Conservation (phyloP, 2,888 invertebrate species). For the Teleogryllus oceanicus region DNA sequence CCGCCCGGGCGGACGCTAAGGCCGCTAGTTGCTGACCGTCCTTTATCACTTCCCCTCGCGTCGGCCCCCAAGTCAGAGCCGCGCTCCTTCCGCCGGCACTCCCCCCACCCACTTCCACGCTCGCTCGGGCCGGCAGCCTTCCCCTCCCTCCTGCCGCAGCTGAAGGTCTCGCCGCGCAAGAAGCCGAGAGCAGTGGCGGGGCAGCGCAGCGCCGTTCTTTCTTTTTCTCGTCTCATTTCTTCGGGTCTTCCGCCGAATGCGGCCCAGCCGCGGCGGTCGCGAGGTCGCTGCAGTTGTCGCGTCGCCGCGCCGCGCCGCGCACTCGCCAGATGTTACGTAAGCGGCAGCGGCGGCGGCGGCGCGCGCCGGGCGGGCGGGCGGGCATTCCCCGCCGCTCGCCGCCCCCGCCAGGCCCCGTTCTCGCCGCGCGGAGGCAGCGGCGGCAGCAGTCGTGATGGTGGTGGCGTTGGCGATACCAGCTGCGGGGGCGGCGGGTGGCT, state of each 20-base stretch:
- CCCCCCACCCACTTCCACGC: too few relatives aligned
- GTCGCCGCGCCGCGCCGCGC: not conserved
- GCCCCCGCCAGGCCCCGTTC: not conserved
- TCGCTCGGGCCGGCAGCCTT: too few relatives aligned
- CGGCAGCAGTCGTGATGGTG: not conserved
- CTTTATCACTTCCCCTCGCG: too few relatives aligned
- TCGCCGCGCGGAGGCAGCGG: not conserved
- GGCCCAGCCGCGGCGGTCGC: not conserved
- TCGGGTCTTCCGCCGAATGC: too few relatives aligned
- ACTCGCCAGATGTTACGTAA: not conserved
- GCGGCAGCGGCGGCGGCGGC: not conserved
- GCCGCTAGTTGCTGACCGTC: not conserved
- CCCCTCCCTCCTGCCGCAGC: too few relatives aligned
- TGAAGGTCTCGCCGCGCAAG: too few relatives aligned
- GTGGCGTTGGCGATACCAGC: not conserved
- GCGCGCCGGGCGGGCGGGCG: not conserved
- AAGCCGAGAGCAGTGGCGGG: too few relatives aligned
- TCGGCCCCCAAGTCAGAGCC: too few relatives aligned
- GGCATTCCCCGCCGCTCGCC: not conserved
- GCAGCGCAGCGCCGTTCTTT: too few relatives aligned
- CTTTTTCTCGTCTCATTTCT: too few relatives aligned
- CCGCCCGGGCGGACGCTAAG: not conserved
- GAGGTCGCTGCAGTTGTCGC: constrained; percentile 3
- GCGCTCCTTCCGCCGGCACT: too few relatives aligned
- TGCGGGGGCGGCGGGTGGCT: not conserved